Evolutionary conservation across 1,140 invertebrate species (phyloP).

Genomic region (Aphaenogaster floridana): DNA sequence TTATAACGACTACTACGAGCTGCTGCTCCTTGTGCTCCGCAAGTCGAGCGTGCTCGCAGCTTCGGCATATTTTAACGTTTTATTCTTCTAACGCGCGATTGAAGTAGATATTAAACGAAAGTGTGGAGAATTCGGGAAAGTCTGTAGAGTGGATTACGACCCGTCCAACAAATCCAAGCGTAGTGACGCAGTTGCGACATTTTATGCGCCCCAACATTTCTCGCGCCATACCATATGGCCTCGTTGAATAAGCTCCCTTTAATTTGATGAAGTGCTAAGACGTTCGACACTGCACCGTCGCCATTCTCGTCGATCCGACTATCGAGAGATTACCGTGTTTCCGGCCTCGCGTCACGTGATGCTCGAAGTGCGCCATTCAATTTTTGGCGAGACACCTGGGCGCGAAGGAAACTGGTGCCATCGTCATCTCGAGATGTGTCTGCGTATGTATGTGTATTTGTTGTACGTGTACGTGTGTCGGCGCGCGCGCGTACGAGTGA

Average conservation of each 20-base stretch:
- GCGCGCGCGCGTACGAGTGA: constrained; percentile 56
- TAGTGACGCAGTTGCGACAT: neutral
- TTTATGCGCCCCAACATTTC: neutral
- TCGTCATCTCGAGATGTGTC: neutral
- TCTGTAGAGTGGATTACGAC: neutral
- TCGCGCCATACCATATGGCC: constrained; percentile 1
- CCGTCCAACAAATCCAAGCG: neutral
- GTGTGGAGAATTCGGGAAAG: neutral
- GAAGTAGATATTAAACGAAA: constrained; percentile 13
- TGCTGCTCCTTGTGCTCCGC: neutral
- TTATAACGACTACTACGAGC: neutral
- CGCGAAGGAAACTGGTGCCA: constrained; percentile 19
- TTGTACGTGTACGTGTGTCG: constrained; percentile 40
- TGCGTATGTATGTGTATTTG: neutral
- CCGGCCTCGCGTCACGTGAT: constrained; percentile 12
- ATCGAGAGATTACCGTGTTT: constrained; percentile 38
- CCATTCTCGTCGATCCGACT: neutral
- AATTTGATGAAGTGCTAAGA: constrained; percentile 45
- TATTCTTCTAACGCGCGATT: neutral
- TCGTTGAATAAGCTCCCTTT: constrained; percentile 29
- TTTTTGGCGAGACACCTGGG: constrained; percentile 50
- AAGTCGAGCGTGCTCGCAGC: neutral
- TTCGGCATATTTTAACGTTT: neutral
- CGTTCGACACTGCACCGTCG: constrained; percentile 9
- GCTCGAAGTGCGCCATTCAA: neutral